Base-by-base conservation (phyloP, 2,888 invertebrate genomes). In the Eilema depressum region DNA sequence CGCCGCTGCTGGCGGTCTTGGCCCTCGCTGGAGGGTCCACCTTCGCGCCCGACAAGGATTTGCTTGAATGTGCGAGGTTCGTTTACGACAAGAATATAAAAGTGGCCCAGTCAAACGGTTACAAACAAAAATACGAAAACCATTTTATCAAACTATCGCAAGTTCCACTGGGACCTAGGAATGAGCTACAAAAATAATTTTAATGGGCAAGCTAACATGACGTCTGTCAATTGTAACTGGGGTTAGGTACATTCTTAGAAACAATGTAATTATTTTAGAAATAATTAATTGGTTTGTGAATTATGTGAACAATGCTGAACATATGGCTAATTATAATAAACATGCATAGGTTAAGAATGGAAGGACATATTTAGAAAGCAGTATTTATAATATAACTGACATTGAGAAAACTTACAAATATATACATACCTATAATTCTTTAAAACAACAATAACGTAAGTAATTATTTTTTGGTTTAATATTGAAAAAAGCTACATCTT, bases 1-100 rank as follows among this genome's bases (percentile, higher is more conserved):
- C 88, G 85, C 89, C 89, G 65, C 85, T 94, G 77, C 83, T 92
- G 89, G 92, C 90, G 87, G 88, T 92, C 79, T 83, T 91, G 84
- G 89, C 91, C 78, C 84, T 89, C 75, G 90, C 91, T 85, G 92
- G 91, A 75, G 92, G 92, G 76, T 91, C 92, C 83, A 89, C 90
- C 75, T 91, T 92, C 79, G 85, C 90, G 62, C 90, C 93, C 75
- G 91, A 93, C 85, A 92, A 91, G 88, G 95, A 94, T 82, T 85
- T 95, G 76, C 91, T 95, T 60, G 95, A 95, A 82, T 95, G 95
- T 85, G 95, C 95, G 79, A 95, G 95, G 95, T 95, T 94, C 89
- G 95, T 90, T 80, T 66, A 71, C 72, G 62, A 68, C 57, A 57
- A 75, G 65, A 60, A 61, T 53, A 53, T 68, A 68, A 56, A 65